A percentile compares a stretch with the other conserved stretches of the same genome.
phyloP scores from a whole-genome alignment of 2,888 invertebrate genomes.

The Hoplodrina blanda region DNA sequence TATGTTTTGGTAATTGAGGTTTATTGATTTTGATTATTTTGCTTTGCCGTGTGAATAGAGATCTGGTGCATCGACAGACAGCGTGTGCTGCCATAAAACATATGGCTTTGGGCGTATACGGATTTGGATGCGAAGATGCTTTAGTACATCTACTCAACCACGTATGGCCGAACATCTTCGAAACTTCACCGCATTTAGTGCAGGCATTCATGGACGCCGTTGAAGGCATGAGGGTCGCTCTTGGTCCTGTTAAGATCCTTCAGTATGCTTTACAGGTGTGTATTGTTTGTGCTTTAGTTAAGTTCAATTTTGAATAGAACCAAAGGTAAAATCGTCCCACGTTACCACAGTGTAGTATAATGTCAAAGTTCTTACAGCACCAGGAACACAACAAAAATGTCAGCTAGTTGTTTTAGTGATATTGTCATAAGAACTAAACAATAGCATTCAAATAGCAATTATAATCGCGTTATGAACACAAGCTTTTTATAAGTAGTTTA shows the following conservation, averaged over 20 bases:
- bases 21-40: constrained; percentile 10
- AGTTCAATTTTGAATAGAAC: too few species aligned
- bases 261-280: constrained; percentile 98
- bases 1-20: too few species aligned
- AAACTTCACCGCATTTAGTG: constrained; percentile 99
- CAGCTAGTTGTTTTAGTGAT: neutral
- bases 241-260: constrained; percentile 98
- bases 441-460: neutral
- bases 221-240: constrained; percentile 98
- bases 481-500: neutral
- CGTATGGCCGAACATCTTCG: constrained; percentile 99
- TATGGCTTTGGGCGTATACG: constrained; percentile 99
- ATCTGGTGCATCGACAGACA: constrained; percentile 99
- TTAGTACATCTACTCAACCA: constrained; percentile 98
- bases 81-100: constrained; percentile 99
- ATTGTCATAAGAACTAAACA: too few species aligned
- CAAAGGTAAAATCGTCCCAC: too few species aligned
- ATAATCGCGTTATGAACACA: neutral
- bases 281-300: neutral
- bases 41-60: constrained; percentile 88
- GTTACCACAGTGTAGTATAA: too few species aligned
- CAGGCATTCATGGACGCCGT: constrained; percentile 99
- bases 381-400: neutral
- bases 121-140: constrained; percentile 99
- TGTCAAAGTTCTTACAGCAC: too few species aligned